Evolutionary conservation across 2,797 vertebrate species (phyloP).

Genomic region (Crax fasciolata): DNA sequence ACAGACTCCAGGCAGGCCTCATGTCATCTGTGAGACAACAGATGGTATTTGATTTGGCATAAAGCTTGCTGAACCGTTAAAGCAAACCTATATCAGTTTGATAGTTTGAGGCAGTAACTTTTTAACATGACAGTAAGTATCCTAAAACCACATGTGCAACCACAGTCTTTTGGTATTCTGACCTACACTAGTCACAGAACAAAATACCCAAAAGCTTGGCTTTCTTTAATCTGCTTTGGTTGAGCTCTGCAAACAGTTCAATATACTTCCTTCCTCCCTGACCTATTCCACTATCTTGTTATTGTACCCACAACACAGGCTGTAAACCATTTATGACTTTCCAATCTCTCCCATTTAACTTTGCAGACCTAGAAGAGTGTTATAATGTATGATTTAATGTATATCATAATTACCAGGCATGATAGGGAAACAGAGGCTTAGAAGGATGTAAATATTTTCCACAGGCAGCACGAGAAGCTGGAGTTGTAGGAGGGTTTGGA

Average conservation of each 20-base stretch:
- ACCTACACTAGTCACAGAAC: not conserved
- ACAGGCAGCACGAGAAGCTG: not conserved
- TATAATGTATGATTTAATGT: not conserved
- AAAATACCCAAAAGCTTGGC: not conserved
- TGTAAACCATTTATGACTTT: not conserved
- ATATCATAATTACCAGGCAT: accelerated
- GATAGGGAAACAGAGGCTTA: not conserved
- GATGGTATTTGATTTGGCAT: not conserved
- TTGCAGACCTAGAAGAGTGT: not conserved
- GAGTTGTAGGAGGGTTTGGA: not conserved
- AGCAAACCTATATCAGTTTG: not conserved
- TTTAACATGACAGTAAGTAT: not conserved
- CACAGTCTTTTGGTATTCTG: not conserved
- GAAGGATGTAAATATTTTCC: not conserved
- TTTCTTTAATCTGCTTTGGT: not conserved
- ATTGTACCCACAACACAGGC: not conserved
- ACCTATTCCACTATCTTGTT: not conserved
- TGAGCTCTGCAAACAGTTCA: not conserved
- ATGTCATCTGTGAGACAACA: not conserved
- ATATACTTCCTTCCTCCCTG: not conserved
- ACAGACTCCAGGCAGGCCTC: not conserved
- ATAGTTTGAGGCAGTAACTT: not conserved
- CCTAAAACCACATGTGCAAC: not conserved
- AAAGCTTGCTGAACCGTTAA: not conserved
- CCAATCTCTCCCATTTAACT: not conserved